phyloP scores from a whole-genome alignment of 2,797 vertebrate species.

The Lepus oiostolus region DNA sequence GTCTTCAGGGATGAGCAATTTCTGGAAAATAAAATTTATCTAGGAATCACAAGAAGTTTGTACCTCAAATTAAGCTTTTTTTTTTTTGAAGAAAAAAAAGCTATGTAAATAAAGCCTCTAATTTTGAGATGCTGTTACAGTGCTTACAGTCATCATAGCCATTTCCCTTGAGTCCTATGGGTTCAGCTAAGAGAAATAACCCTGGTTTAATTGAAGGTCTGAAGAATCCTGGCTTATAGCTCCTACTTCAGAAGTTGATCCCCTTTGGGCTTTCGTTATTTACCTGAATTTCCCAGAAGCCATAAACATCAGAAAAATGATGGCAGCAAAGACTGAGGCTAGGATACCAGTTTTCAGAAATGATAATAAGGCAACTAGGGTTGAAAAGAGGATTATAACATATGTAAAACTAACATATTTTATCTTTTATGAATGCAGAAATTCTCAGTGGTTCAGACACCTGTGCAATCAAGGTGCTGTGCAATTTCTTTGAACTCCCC shows the following conservation, averaged over 20 bases:
- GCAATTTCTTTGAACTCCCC: constrained; percentile 85
- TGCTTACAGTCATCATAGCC: background rate
- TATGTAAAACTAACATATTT: constrained; percentile 56
- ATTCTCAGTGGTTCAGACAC: constrained; percentile 77
- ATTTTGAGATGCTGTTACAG: background rate
- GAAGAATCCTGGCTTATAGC: constrained; percentile 41
- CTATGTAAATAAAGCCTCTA: constrained; percentile 2
- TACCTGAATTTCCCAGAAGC: constrained; percentile 28
- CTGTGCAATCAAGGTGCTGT: constrained; percentile 83
- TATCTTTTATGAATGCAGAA: constrained; percentile 73
- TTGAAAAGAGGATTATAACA: constrained; percentile 52
- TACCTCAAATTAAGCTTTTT: background rate
- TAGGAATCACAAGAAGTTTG: background rate
- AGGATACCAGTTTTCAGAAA: constrained; percentile 22
- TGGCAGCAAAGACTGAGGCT: constrained; percentile 4
- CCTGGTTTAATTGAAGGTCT: background rate
- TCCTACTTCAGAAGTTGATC: constrained; percentile 54
- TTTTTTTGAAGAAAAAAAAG: background rate
- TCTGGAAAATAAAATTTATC: background rate
- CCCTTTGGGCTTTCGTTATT: constrained; percentile 34
- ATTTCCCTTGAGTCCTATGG: background rate
- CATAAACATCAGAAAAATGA: constrained; percentile 43
- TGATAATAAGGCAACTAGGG: background rate
- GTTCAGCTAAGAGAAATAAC: constrained; percentile 28
- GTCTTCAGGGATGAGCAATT: background rate